Base-by-base conservation (phyloP, 2,797 vertebrate genomes). In the Simalia tracyae region DNA sequence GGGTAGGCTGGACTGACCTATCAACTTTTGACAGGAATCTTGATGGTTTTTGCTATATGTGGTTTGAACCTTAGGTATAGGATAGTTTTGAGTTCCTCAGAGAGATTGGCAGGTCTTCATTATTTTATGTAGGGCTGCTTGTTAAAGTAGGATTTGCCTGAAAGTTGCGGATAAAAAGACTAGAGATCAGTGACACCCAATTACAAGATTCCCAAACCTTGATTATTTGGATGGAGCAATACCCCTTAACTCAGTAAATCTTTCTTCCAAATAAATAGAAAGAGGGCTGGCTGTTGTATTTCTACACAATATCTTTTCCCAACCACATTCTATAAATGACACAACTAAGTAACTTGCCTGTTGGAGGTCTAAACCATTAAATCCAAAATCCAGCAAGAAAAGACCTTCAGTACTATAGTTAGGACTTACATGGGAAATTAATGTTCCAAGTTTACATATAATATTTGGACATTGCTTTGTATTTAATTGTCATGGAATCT, bases 121-220 rank as follows among this genome's bases (percentile, higher is more conserved):
- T 36, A 42, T 50, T 72, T n/a, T 81, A 42, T 26, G 15, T 10
- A 60, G 1, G 3, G 24, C 24, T n/a, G 24, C 59, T 42, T 46
- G 72, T 76, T 87, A 50, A 87, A 87, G 42, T 86, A 50, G 89
- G 93, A 87, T 91, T 95, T 95, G 93, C 93, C 92, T 95, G 88
- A 95, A 91, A 92, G 93, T 93, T 94, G 95, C 96, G 95, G 92
- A 92, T 93, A 95, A 93, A 86, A 94, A 96, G 94, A 96, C 94
- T 96, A 93, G 93, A 84, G 92, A 95, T 46, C 93, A 91, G 72
- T 95, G 94, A 84, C 2, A 46, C 19, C 22, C 19, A 5, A 22
- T 81, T 46, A 46, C 42, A 46, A 60, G n/a, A 46, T n/a, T 84
- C 50, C 59, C 36, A 42, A 63, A 22, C 19, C 17, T 36, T 28